These are phyloP conservation scores for Ypsolopha scabrella DNA, from an alignment of 2,888 invertebrate genomes.

Conservation along the genomic window DNA sequence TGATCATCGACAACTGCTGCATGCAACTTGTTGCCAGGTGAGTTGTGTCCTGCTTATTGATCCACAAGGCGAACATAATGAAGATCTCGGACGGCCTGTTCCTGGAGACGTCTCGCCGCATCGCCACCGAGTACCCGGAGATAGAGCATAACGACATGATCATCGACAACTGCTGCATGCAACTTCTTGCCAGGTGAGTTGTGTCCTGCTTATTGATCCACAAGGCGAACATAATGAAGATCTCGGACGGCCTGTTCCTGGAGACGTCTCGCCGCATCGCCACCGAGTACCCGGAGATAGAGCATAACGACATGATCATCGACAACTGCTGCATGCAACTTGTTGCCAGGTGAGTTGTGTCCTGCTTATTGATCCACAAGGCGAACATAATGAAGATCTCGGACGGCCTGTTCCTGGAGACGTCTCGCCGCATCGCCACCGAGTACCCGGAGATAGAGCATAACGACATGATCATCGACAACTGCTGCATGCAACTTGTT, in stretches of 20 bases:
- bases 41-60: too few relatives aligned
- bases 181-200: too few relatives aligned
- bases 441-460: slow-evolving; percentile 93
- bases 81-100: too few relatives aligned
- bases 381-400: slow-evolving; percentile 99
- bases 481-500: slow-evolving; percentile 97
- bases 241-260: slow-evolving; percentile 97
- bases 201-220: too few relatives aligned
- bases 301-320: slow-evolving; percentile 95
- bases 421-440: slow-evolving; percentile 84
- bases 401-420: slow-evolving; percentile 96
- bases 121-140: too few relatives aligned
- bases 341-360: slow-evolving; percentile 79
- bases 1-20: too few relatives aligned
- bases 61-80: too few relatives aligned
- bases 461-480: slow-evolving; percentile 97
- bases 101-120: too few relatives aligned
- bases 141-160: too few relatives aligned
- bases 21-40: too few relatives aligned
- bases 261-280: slow-evolving; percentile 88
- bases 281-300: slow-evolving; percentile 90
- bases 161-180: too few relatives aligned
- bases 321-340: slow-evolving; percentile 99
- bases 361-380: too few relatives aligned
- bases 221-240: slow-evolving; percentile 99